These are phyloP conservation scores for Meandrina meandrites DNA, from an alignment of 92 coral and sea anemone species.

Conservation along the genomic window DNA sequence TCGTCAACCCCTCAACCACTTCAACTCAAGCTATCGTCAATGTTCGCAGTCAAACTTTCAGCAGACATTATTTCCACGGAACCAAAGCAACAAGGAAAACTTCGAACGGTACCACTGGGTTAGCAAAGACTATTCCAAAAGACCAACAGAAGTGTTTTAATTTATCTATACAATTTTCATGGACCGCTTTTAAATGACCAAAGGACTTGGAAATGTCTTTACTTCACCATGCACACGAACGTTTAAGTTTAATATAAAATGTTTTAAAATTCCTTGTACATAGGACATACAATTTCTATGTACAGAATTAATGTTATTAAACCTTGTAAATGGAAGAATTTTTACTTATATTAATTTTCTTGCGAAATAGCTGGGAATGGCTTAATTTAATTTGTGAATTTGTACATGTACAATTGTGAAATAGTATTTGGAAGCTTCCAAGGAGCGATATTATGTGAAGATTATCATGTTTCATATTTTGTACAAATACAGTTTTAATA, in stretches of 20 bases:
- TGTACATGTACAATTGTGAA: conserved; percentile 42
- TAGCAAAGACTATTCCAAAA: conserved; percentile 55
- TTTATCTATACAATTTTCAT: conserved; percentile 1
- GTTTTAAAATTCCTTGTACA: conserved; percentile 39
- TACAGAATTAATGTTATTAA: conserved; percentile 24
- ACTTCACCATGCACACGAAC: conserved; percentile 1
- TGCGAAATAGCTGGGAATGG: conserved; percentile 14
- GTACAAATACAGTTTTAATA: conserved; percentile 26
- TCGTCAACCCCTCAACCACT: conserved; percentile 34
- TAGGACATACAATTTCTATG: conserved; percentile 32
- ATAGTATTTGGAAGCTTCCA: conserved; percentile 29
- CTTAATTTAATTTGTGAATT: conserved; percentile 41
- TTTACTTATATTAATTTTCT: conserved; percentile 24
- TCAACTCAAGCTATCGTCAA: conserved; percentile 53
- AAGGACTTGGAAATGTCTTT: conserved; percentile 19
- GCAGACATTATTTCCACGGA: conserved; percentile 22
- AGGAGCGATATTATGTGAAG: conserved; percentile 35
- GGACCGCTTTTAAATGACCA: not conserved
- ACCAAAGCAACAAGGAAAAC: conserved; percentile 40
- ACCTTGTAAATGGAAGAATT: conserved; percentile 32
- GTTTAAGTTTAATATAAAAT: conserved; percentile 31
- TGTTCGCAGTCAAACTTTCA: conserved; percentile 45
- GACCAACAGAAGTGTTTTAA: conserved; percentile 80
- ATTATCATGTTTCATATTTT: conserved; percentile 41
- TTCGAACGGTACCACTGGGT: conserved; percentile 72